Evolutionary conservation across 2,888 invertebrate species (phyloP).

Genomic region (Leptinotarsa tumamoca): DNA sequence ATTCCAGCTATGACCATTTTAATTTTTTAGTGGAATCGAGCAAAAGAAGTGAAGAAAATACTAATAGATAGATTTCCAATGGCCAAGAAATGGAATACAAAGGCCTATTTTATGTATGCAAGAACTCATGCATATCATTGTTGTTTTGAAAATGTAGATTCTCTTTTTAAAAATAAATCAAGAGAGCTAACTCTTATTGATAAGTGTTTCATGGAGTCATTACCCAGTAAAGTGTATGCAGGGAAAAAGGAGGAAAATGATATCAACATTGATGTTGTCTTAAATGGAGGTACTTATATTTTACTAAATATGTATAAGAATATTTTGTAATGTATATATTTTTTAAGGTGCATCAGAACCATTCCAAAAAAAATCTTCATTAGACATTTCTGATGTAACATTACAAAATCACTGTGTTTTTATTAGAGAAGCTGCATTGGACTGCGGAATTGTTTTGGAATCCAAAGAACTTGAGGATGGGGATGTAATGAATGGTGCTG

Average conservation of each 20-base stretch:
- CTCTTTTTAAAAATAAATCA: constrained; percentile 51
- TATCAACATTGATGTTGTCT: constrained; percentile 43
- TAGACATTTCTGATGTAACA: constrained; percentile 54
- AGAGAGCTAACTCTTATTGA: constrained; percentile 49
- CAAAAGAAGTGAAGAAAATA: constrained; percentile 65
- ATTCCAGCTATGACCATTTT: not conserved
- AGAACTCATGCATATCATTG: constrained; percentile 66
- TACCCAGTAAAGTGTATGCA: constrained; percentile 15
- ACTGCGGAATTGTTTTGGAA: constrained; percentile 66
- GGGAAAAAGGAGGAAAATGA: constrained; percentile 29
- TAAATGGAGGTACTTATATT: constrained; percentile 40
- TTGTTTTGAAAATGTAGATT: constrained; percentile 55
- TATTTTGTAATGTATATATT: not conserved
- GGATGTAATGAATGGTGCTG: constrained; percentile 65
- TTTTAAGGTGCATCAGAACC: constrained; percentile 31
- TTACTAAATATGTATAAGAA: not conserved
- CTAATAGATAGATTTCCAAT: constrained; percentile 52
- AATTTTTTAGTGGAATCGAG: constrained; percentile 69
- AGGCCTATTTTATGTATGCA: constrained; percentile 67
- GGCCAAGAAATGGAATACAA: constrained; percentile 64
- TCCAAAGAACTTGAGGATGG: constrained; percentile 67
- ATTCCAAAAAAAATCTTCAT: constrained; percentile 33
- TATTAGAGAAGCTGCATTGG: constrained; percentile 65
- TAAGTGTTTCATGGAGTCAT: constrained; percentile 43
- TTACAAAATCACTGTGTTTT: constrained; percentile 62